Evolutionary conservation across 2,888 invertebrate genomes (phyloP).

Genomic region (Cynaeus angustus): DNA sequence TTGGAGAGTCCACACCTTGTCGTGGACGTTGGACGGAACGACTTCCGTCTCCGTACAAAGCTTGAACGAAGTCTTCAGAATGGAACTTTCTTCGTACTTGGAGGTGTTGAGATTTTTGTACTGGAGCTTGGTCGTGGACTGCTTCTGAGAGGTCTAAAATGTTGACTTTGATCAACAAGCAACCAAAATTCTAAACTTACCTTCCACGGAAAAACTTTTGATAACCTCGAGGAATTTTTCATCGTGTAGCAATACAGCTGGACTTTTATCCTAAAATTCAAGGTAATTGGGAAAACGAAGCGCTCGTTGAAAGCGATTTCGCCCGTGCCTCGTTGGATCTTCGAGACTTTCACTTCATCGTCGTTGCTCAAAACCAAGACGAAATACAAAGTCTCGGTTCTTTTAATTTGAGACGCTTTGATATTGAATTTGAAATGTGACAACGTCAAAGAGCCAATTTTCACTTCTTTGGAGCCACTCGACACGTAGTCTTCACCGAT

Average conservation of each 20-base stretch:
- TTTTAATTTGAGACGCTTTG: background rate
- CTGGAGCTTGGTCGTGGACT: constrained; percentile 4
- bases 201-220: background rate
- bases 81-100: constrained; percentile 54
- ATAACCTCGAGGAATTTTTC: background rate
- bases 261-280: constrained; percentile 17
- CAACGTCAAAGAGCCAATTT: constrained; percentile 7
- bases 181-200: too few relatives aligned
- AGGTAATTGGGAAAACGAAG: constrained; percentile 1
- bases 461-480: background rate
- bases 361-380: constrained; percentile 18
- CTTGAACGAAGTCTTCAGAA: constrained; percentile 57
- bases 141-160: background rate
- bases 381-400: constrained; percentile 21
- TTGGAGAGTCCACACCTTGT: constrained; percentile 16
- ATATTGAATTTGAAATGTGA: constrained; percentile 18
- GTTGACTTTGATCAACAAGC: background rate
- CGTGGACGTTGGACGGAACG: background rate
- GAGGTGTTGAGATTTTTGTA: constrained; percentile 57
- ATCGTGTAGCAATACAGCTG: background rate
- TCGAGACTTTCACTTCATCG: constrained; percentile 25
- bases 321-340: constrained; percentile 14
- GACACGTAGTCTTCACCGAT: constrained; percentile 6
- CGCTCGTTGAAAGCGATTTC: constrained; percentile 15
- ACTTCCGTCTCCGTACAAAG: constrained; percentile 21